Evolutionary conservation across 2,888 invertebrate species (phyloP), one percentile per base, ranked within the genome.

Genomic region (Heteromyza rotundicornis): DNA sequence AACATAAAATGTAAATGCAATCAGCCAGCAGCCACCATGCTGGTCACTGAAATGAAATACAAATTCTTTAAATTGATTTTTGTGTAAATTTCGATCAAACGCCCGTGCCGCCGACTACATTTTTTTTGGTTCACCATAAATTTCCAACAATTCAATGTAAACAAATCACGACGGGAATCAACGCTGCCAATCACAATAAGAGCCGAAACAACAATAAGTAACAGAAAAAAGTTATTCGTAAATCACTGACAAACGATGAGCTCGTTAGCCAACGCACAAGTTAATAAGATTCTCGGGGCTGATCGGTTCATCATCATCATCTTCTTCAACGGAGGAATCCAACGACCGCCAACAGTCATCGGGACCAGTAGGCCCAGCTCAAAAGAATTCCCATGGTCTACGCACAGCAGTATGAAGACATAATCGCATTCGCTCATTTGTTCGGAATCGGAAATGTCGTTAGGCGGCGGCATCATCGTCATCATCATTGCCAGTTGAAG

Each of bases 341-440:
- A 27, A 7, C 27, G 5, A 10, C 10, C 10, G 27, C 27, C 10
- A 27, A 27, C n/a, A 27, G 27, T 27, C 10, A 10, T 5, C 27
- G 27, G n/a, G n/a, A n/a, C n/a, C n/a, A n/a, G 27, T 27, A 71
- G 74, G 73, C 67, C 74, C 72, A 68, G 69, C 68, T 74, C 70
- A 66, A 67, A 65, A 10, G 27, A 27, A 27, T 27, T 27, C 27
- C 5, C 27, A 27, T 66, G 62, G 69, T 69, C 70, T 62, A 68
- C 62, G 59, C 65, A 57, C 65, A 65, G 57, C 32, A 51, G 55
- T 20, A 50, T 23, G 51, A n/a, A 63, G 10, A 53, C 47, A 49
- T 47, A 57, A 35, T 22, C 50, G 35, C 40, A 62, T 50, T 59
- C 59, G 63, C 50, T 20, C 20, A 24, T 27, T 27, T 27, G 27